These are phyloP conservation scores for Conopomorpha cramerella DNA, from an alignment of 1,140 invertebrate species.

Conservation along the genomic window DNA sequence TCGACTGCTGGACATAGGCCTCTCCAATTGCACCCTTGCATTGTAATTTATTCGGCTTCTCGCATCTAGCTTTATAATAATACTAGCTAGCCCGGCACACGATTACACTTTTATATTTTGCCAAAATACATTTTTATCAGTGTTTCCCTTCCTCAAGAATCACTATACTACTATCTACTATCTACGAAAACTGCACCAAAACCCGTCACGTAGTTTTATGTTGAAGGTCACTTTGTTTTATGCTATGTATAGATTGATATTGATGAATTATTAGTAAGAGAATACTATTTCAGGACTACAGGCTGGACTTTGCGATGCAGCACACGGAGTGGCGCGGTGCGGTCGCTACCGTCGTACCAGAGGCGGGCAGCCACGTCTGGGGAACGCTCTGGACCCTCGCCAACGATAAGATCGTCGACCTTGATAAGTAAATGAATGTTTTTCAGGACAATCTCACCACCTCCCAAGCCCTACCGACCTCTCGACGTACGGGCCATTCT, in stretches of 20 bases:
- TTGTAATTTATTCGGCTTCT: too few species aligned
- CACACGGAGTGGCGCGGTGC: slow-evolving; percentile 70
- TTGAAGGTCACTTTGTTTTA: background rate
- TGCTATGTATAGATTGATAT: slow-evolving; percentile 1
- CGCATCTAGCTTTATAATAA: too few species aligned
- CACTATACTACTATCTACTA: too few species aligned
- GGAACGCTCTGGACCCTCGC: slow-evolving; percentile 78
- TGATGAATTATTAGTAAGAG: slow-evolving; percentile 3
- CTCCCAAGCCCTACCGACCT: too few species aligned
- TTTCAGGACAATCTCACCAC: background rate
- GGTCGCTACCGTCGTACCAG: slow-evolving; percentile 71
- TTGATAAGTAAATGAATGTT: slow-evolving; percentile 64
- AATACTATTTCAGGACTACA: slow-evolving; percentile 53
- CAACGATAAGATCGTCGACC: slow-evolving; percentile 54
- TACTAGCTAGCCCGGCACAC: too few species aligned
- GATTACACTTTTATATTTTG: background rate
- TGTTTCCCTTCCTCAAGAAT: background rate
- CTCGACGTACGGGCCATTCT: background rate
- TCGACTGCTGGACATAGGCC: too few species aligned
- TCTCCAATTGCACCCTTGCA: too few species aligned
- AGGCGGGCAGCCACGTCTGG: slow-evolving; percentile 63
- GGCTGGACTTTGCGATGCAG: slow-evolving; percentile 68
- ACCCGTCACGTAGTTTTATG: too few species aligned
- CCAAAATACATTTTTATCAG: slow-evolving; percentile 1
- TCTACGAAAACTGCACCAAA: too few species aligned